phyloP scores from a whole-genome alignment of 2,888 invertebrate species.

The Cephus rjabovi region DNA sequence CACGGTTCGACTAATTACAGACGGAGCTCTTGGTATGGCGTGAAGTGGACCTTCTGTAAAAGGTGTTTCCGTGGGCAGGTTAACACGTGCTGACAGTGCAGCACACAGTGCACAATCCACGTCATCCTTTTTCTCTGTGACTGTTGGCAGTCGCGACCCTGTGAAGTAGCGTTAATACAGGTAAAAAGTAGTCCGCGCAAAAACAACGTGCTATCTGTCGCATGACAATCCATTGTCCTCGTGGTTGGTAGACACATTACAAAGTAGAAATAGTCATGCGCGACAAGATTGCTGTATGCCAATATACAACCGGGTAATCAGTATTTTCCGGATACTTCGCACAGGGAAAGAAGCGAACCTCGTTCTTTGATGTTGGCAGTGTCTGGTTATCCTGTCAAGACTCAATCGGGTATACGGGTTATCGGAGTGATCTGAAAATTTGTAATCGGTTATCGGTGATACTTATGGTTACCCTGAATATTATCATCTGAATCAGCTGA shows the following conservation, averaged over 20 bases:
- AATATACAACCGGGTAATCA: conserved; percentile 13
- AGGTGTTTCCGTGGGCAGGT: neutral
- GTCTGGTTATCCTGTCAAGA: neutral
- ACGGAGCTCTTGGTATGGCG: neutral
- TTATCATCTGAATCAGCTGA: neutral
- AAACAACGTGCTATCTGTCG: conserved; percentile 30
- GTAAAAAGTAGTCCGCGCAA: conserved; percentile 34
- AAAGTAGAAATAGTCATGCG: neutral
- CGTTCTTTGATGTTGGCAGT: neutral
- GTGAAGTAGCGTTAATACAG: conserved; percentile 27
- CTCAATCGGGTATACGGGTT: neutral
- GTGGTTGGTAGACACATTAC: neutral
- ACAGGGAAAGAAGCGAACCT: neutral
- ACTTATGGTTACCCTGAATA: neutral
- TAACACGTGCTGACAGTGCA: neutral
- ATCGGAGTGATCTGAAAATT: neutral
- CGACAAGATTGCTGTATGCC: neutral
- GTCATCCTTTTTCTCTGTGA: neutral
- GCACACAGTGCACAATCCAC: neutral
- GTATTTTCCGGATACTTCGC: conserved; percentile 3
- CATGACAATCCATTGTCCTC: conserved; percentile 33
- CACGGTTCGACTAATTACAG: neutral
- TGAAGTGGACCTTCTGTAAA: neutral
- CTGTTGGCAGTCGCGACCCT: neutral
- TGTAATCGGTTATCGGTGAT: neutral